Conservation (phyloP, 2,797 vertebrate genomes). For the Paedocypris micromegethes region DNA sequence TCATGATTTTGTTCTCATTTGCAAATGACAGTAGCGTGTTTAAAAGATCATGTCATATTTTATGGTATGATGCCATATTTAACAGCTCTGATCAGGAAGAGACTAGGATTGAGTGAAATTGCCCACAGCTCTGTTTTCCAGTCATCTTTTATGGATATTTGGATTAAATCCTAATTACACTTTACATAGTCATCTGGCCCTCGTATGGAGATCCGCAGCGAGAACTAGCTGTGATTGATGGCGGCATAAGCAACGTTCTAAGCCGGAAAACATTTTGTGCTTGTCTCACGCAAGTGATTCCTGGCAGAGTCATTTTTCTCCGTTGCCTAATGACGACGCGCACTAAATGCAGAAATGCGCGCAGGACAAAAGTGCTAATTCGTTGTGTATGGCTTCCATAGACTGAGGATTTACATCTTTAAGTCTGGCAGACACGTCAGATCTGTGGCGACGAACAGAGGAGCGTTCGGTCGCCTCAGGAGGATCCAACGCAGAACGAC, state of each 20-base stretch:
- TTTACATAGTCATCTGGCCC: slow-evolving; percentile 24
- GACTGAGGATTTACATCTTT: slow-evolving; percentile 40
- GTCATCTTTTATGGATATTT: slow-evolving; percentile 30
- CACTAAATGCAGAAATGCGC: slow-evolving; percentile 14
- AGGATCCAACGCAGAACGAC: slow-evolving; percentile 22
- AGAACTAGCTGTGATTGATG: slow-evolving; percentile 63
- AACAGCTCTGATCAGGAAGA: slow-evolving; percentile 6
- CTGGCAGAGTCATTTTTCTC: slow-evolving; percentile 60
- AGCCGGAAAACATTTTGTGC: slow-evolving; percentile 54
- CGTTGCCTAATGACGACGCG: slow-evolving; percentile 56
- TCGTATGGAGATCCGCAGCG: slow-evolving; percentile 38
- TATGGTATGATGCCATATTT: too few species aligned
- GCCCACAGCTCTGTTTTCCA: slow-evolving; percentile 6
- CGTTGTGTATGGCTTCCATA: slow-evolving; percentile 39
- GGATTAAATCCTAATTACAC: slow-evolving; percentile 38
- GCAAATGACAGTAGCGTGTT: not conserved
- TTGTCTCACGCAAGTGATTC: slow-evolving; percentile 67
- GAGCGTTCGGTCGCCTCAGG: slow-evolving; percentile 25
- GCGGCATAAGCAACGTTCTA: slow-evolving; percentile 42
- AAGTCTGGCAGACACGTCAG: slow-evolving; percentile 37
- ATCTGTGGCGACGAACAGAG: slow-evolving; percentile 29
- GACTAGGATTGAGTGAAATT: slow-evolving; percentile 28
- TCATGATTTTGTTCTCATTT: too few species aligned
- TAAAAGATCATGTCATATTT: too few species aligned
- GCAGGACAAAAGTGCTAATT: slow-evolving; percentile 33